Evolutionary conservation across 2,888 invertebrate species (phyloP), one percentile per base, ranked within the genome.

Genomic region (Apeira syringaria): DNA sequence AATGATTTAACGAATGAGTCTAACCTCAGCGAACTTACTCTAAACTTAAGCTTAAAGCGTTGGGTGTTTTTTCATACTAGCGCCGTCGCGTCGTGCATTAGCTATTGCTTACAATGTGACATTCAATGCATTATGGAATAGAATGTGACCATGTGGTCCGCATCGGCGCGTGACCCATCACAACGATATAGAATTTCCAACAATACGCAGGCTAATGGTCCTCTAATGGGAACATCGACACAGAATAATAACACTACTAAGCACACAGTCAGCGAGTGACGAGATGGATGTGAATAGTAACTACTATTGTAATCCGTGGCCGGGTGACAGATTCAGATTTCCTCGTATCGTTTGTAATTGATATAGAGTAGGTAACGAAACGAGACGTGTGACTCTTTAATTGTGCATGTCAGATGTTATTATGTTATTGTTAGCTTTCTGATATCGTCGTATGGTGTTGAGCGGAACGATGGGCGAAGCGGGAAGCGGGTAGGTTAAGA

Each of bases 331-430:
- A 17, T 25, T 18, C 27, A 27, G 25, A 13, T 12, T 46, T 40
- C 45, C 22, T 8, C 12, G 45, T 46, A 46, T 24, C 9, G 35
- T 25, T 33, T 51, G 50, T 53, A 56, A 56, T 51, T 53, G 53
- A 56, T 50, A 53, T 35, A 30, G n/a, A n/a, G n/a, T n/a, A n/a
- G n/a, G 28, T 27, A 11, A 34, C 24, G 29, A 20, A 20, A 27
- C 32, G 34, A 35, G 48, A 35, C 39, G 35, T 47, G 46, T 34
- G 47, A 37, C 42, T 61, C 52, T 67, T 38, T 63, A 61, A 59
- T 49, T 52, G 47, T 32, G 33, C 50, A 58, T 49, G 63, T 68
- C 68, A 68, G 68, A 66, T 55, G 39, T 50, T 53, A 35, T 55
- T 34, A 66, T 55, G 39, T 50, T 53, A 35, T 55, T 34, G 47